phyloP scores from a whole-genome alignment of 2,113 vertebrate species.

The Pteropus alecto region DNA sequence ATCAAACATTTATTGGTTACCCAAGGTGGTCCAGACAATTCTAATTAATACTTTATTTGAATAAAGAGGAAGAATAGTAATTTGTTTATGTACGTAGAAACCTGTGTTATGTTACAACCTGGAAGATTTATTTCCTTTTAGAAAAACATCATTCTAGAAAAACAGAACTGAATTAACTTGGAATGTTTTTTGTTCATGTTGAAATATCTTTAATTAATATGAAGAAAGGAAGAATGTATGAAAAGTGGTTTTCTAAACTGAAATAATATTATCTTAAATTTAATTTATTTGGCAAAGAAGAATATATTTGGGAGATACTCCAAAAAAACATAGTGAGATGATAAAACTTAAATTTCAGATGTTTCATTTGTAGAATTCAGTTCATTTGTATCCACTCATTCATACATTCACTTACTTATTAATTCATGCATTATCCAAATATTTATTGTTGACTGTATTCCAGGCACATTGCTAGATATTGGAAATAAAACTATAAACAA shows the following conservation, averaged over 20 bases:
- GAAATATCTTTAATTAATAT: conserved; percentile 81
- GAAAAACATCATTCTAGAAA: not conserved
- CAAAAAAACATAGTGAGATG: not conserved
- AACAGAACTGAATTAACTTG: not conserved
- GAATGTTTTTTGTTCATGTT: conserved; percentile 62
- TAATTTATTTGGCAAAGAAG: not conserved
- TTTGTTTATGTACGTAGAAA: no score
- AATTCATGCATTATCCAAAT: not conserved
- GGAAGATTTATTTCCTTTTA: no score
- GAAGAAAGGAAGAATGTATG: conserved; percentile 75
- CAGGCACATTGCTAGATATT: not conserved
- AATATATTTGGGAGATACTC: not conserved
- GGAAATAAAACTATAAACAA: not conserved
- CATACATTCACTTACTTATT: not conserved
- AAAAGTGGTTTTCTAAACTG: conserved; percentile 74
- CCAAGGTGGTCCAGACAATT: not conserved
- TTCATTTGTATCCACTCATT: not conserved
- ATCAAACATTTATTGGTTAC: not conserved
- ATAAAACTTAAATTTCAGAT: not conserved
- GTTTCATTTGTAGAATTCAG: not conserved
- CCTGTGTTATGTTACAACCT: no score
- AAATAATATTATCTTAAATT: conserved; percentile 49
- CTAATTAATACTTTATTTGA: not conserved
- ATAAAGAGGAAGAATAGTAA: not conserved
- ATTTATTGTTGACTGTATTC: not conserved